phyloP scores from a whole-genome alignment of 37 sponge, comb jelly and placozoan species.

The Spongia lamella region DNA sequence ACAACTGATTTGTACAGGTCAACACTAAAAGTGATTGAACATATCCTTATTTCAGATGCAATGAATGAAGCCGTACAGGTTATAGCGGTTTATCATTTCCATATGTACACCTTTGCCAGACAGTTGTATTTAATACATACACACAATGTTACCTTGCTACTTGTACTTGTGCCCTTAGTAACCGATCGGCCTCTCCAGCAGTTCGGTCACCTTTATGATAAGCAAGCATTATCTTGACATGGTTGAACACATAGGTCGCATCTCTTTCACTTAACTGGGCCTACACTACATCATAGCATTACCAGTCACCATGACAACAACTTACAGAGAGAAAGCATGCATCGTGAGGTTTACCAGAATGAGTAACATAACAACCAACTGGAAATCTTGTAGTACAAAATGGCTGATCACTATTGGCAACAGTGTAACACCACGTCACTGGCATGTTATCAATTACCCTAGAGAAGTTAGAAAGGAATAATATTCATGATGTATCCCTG shows the following conservation, averaged over 20 bases:
- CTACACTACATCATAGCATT: slow-evolving; percentile 8
- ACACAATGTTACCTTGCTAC: neutral
- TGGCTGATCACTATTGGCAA: slow-evolving; percentile 44
- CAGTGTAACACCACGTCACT: slow-evolving; percentile 89
- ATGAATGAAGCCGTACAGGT: no score
- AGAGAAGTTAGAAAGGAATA: slow-evolving; percentile 15
- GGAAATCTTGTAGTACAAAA: slow-evolving; percentile 93
- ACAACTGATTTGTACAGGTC: no score
- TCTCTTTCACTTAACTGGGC: slow-evolving; percentile 20
- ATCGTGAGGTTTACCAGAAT: slow-evolving; percentile 53
- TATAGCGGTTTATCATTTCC: no score
- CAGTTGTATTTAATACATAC: no score
- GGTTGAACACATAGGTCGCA: slow-evolving; percentile 86
- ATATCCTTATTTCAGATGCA: no score
- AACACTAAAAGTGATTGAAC: no score
- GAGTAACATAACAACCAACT: slow-evolving; percentile 88
- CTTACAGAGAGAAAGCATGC: slow-evolving; percentile 77
- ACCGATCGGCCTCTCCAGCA: slow-evolving; percentile 25
- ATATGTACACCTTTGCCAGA: no score
- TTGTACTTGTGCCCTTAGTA: slow-evolving; percentile 48
- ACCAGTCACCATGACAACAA: slow-evolving; percentile 10
- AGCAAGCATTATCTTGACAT: slow-evolving; percentile 67
- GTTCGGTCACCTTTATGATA: slow-evolving; percentile 62
- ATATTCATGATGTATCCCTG: neutral
- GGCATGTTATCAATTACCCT: slow-evolving; percentile 97